These are phyloP conservation scores for Hyaena hyaena DNA, from an alignment of 2,113 vertebrate genomes.

Conservation along the genomic window DNA sequence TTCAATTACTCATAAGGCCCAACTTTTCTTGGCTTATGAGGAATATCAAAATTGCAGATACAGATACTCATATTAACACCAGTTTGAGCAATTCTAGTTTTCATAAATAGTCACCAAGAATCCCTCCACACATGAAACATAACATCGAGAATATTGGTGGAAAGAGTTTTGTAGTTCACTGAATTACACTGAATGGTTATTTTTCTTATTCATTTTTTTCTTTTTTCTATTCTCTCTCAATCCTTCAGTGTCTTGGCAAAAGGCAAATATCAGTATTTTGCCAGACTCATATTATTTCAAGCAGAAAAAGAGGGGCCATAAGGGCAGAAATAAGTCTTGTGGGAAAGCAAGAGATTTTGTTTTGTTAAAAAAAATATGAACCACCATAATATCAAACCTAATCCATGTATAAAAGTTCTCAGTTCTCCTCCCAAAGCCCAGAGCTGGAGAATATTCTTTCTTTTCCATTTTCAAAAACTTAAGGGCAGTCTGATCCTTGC, in stretches of 20 bases:
- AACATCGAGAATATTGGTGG: neutral
- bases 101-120: conserved; percentile 2
- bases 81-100: conserved; percentile 5
- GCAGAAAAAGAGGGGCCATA: conserved; percentile 28
- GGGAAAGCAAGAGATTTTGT: neutral
- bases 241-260: conserved; percentile 53
- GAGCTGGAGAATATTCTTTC: neutral
- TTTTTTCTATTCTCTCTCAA: neutral
- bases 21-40: conserved; percentile 8
- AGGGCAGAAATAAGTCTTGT: conserved; percentile 41
- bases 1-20: conserved; percentile 52
- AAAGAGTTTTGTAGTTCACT: neutral
- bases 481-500: neutral
- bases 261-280: conserved; percentile 44
- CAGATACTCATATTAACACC: neutral
- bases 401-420: neutral
- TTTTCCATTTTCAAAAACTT: neutral
- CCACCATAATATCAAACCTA: neutral
- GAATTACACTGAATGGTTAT: neutral
- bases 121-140: neutral
- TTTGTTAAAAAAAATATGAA: neutral
- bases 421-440: neutral
- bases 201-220: neutral
- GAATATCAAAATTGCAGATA: conserved; percentile 6
- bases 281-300: conserved; percentile 48